Percentiles rank a stretch among this genome's conserved stretches.
These are phyloP conservation scores for Centroberyx gerrardi DNA, from an alignment of 2,797 vertebrate species.

Conservation along the genomic window DNA sequence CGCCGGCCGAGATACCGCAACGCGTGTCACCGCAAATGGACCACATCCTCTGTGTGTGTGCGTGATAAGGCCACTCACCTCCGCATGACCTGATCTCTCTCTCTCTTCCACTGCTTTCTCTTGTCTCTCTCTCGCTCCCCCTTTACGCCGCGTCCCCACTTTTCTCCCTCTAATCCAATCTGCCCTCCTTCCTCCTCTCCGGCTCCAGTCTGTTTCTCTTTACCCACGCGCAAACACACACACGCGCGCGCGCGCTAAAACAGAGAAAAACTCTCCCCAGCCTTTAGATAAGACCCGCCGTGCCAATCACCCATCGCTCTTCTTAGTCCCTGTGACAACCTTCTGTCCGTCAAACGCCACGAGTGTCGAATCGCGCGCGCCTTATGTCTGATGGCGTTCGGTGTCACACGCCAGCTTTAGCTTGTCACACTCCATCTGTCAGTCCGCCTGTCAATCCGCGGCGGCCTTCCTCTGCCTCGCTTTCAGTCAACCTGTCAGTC, in stretches of 20 bases:
- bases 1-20: constrained; percentile 75
- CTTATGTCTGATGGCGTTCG: constrained; percentile 62
- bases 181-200: constrained; percentile 11
- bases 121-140: constrained; percentile 25
- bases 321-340: constrained; percentile 78
- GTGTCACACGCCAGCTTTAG: constrained; percentile 76
- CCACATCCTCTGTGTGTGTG: constrained; percentile 78
- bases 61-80: constrained; percentile 83
- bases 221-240: constrained; percentile 16
- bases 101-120: constrained; percentile 34
- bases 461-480: constrained; percentile 48
- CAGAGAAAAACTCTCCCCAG: constrained; percentile 57
- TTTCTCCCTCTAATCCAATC: constrained; percentile 61
- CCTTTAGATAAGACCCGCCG: constrained; percentile 43
- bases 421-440: constrained; percentile 76
- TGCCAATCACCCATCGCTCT: constrained; percentile 76
- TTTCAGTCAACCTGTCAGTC: constrained; percentile 76
- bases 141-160: constrained; percentile 31
- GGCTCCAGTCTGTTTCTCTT: constrained; percentile 5
- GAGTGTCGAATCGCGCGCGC: constrained; percentile 39
- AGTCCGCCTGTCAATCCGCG: constrained; percentile 67
- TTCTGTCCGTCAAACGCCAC: constrained; percentile 79
- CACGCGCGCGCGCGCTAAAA: constrained; percentile 33
- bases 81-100: constrained; percentile 74
- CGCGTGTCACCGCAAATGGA: constrained; percentile 81